Percentiles rank a stretch among this genome's conserved stretches.
Conservation (phyloP, 1,140 invertebrate species). For the Drosophila nasuta region DNA sequence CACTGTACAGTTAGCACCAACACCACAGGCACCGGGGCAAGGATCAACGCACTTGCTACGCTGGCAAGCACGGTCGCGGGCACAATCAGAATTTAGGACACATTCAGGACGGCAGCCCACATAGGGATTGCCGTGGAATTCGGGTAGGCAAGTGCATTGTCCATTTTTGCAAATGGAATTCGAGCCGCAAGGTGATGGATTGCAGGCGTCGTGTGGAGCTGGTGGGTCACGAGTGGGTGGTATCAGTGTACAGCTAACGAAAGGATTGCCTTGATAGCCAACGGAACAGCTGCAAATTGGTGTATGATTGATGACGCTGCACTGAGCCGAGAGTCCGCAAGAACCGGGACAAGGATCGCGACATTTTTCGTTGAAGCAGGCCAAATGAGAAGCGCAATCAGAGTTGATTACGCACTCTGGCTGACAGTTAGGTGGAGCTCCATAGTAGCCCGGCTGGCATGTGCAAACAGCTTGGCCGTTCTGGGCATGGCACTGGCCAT, state of each 20-base stretch:
- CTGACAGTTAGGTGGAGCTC: slow-evolving; percentile 90
- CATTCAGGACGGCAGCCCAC: slow-evolving; percentile 92
- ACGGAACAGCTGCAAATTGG: slow-evolving; percentile 92
- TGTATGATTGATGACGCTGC: slow-evolving; percentile 93
- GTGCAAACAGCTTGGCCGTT: slow-evolving; percentile 90
- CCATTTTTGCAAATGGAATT: slow-evolving; percentile 87
- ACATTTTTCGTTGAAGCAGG: slow-evolving; percentile 90
- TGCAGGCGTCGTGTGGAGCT: slow-evolving; percentile 85
- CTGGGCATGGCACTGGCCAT: slow-evolving; percentile 90
- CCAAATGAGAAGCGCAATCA: slow-evolving; percentile 90
- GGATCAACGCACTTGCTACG: slow-evolving; percentile 90
- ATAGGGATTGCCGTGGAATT: slow-evolving; percentile 92
- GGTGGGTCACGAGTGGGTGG: slow-evolving; percentile 72
- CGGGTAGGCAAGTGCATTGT: slow-evolving; percentile 86
- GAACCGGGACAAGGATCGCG: slow-evolving; percentile 91
- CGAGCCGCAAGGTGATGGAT: slow-evolving; percentile 90
- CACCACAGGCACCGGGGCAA: slow-evolving; percentile 90
- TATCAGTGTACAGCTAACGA: slow-evolving; percentile 87
- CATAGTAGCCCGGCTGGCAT: slow-evolving; percentile 90
- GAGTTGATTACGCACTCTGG: slow-evolving; percentile 91
- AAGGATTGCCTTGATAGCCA: slow-evolving; percentile 92
- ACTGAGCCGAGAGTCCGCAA: slow-evolving; percentile 93
- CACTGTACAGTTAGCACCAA: slow-evolving; percentile 89
- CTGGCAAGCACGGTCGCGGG: slow-evolving; percentile 88
- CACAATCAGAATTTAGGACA: slow-evolving; percentile 92